Base-by-base conservation (phyloP, 2,797 vertebrate genomes). In the Bryconaethiops microstoma region DNA sequence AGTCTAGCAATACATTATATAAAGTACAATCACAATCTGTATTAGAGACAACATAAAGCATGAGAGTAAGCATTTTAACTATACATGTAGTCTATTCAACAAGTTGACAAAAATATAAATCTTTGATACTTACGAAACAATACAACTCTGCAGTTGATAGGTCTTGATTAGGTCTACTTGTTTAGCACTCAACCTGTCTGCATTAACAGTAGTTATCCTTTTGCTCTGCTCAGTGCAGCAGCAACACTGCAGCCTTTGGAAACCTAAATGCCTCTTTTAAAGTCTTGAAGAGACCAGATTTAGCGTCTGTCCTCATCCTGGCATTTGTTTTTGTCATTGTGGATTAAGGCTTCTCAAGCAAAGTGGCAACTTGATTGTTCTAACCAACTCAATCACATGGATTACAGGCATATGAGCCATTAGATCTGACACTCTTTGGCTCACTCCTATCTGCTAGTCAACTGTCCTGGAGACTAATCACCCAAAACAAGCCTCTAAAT, bases 331-430 rank as follows among this genome's bases (percentile, higher is more conserved):
- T 52, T 21, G 14, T 25, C 23, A 71, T 54, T 52, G 23, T 52
- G 48, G 23, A 50, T 50, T 70, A 70, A 13, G 4, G 21, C 57
- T 42, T 10, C 19, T 39, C 17, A 40, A 35, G 25, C 29, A 25
- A 55, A 57, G 19, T 74, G 54, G 57, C 64, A 74, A 45, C 23
- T 69, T 80, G 57, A 65, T 52, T 76, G 55, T 62, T 62, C 59
- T 70, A 73, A 50, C 72, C 4, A 74, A 81, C 54, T 81, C 73
- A 71, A 54, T 71, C 52, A 68, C 25, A 45, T 70, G 45, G 45
- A 50, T 70, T 50, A 69, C 40, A 25, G 23, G 12, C 10, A 52
- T 17, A 17, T 50, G 21, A 45, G 0, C n/a, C 13, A 50, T 50
- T 54, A 52, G 48, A 50, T 25, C 21, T 50, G 48, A 54, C 48